phyloP scores from a whole-genome alignment of 1,140 invertebrate genomes.

The Lethocerus indicus region DNA sequence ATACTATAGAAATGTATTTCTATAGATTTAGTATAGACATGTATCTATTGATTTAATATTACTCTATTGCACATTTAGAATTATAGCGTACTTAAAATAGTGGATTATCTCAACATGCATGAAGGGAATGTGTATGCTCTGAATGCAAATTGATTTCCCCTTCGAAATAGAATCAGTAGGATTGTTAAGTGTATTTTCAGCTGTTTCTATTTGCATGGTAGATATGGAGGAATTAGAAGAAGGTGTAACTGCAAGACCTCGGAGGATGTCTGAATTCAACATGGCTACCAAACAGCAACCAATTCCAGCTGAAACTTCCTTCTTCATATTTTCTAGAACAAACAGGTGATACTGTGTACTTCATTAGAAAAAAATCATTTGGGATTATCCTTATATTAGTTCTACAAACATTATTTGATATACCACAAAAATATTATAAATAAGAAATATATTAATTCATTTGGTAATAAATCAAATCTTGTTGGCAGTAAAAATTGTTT shows the following conservation, averaged over 20 bases:
- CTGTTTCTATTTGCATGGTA: slow-evolving; percentile 16
- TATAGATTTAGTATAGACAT: neutral
- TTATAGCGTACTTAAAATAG: too few species aligned
- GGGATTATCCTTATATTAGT: too few species aligned
- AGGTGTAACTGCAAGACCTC: slow-evolving; percentile 27
- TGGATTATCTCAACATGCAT: too few species aligned
- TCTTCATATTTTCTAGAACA: slow-evolving; percentile 89
- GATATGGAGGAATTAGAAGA: slow-evolving; percentile 27
- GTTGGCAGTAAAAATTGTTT: too few species aligned
- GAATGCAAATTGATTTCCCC: neutral
- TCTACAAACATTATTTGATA: too few species aligned
- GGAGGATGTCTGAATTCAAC: slow-evolving; percentile 67
- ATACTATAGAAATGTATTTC: too few species aligned
- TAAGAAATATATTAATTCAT: too few species aligned
- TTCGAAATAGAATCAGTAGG: too few species aligned
- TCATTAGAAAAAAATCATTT: too few species aligned
- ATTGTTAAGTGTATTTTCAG: neutral
- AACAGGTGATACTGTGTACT: slow-evolving; percentile 90
- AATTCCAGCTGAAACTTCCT: slow-evolving; percentile 85
- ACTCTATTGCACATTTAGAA: too few species aligned
- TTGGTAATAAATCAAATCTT: too few species aligned
- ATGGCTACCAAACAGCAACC: slow-evolving; percentile 75
- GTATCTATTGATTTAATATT: slow-evolving; percentile 1
- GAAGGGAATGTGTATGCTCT: neutral
- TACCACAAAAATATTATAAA: too few species aligned